Conservation (phyloP, 2,888 invertebrate genomes). For the Phrixothrix hirtus region DNA sequence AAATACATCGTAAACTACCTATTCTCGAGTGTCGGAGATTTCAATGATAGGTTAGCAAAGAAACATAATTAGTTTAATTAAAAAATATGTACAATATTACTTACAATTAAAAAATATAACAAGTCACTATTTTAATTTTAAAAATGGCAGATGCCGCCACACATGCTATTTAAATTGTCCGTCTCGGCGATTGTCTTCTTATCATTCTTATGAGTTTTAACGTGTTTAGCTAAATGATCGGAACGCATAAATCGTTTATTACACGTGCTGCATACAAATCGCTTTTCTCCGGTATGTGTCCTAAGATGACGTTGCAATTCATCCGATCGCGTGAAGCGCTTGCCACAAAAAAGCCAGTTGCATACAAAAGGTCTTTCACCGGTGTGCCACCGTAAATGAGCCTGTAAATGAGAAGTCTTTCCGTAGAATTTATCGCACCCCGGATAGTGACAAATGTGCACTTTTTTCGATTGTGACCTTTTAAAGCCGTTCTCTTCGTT, state of each 20-base stretch:
- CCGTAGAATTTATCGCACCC: slow-evolving; percentile 89
- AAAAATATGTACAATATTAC: not conserved
- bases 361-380: slow-evolving; percentile 91
- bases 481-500: slow-evolving; percentile 77
- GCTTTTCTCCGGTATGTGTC: slow-evolving; percentile 88
- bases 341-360: slow-evolving; percentile 87
- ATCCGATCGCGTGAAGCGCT: slow-evolving; percentile 89
- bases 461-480: slow-evolving; percentile 80
- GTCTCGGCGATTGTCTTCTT: slow-evolving; percentile 55
- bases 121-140: not conserved
- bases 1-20: too few species aligned
- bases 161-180: too few species aligned
- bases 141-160: too few species aligned
- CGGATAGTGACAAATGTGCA: slow-evolving; percentile 84
- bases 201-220: slow-evolving; percentile 80
- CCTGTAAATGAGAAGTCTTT: slow-evolving; percentile 83
- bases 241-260: slow-evolving; percentile 90
- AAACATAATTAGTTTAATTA: not conserved
- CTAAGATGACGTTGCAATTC: slow-evolving; percentile 86
- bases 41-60: not conserved
- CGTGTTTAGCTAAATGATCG: slow-evolving; percentile 91
- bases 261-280: slow-evolving; percentile 85
- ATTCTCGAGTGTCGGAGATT: too few species aligned
- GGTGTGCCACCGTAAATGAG: slow-evolving; percentile 78
- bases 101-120: not conserved